These are phyloP conservation scores for Zele albiditarsus DNA, from an alignment of 2,888 invertebrate genomes.

Conservation along the genomic window DNA sequence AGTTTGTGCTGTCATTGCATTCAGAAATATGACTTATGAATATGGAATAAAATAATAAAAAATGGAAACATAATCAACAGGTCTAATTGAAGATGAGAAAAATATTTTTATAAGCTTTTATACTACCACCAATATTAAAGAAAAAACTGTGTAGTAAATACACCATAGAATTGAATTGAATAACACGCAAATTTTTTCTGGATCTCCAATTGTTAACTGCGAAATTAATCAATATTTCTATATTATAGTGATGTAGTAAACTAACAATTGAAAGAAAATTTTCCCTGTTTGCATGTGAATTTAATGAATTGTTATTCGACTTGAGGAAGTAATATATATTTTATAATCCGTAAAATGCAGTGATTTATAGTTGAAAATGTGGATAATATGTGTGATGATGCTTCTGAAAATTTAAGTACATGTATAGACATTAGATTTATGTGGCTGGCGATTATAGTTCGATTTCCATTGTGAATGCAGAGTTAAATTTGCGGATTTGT, in stretches of 20 bases:
- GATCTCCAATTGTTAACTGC: neutral
- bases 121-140: conserved; percentile 42
- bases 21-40: neutral
- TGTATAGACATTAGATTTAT: neutral
- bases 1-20: neutral
- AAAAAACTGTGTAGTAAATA: neutral
- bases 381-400: neutral
- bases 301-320: conserved; percentile 37
- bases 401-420: neutral
- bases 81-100: conserved; percentile 14
- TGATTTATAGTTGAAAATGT: neutral
- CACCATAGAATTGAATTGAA: neutral
- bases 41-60: neutral
- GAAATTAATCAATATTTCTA: neutral
- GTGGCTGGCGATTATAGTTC: too few relatives aligned
- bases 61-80: neutral
- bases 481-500: neutral
- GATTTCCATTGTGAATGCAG: too few relatives aligned
- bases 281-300: conserved; percentile 19
- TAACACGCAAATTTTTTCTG: conserved; percentile 12
- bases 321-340: conserved; percentile 35
- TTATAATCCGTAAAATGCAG: conserved; percentile 28
- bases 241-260: neutral
- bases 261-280: neutral
- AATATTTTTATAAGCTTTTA: conserved; percentile 66